Conservation (phyloP, 2,113 vertebrate genomes). For the Tricholaema leucomelas region DNA sequence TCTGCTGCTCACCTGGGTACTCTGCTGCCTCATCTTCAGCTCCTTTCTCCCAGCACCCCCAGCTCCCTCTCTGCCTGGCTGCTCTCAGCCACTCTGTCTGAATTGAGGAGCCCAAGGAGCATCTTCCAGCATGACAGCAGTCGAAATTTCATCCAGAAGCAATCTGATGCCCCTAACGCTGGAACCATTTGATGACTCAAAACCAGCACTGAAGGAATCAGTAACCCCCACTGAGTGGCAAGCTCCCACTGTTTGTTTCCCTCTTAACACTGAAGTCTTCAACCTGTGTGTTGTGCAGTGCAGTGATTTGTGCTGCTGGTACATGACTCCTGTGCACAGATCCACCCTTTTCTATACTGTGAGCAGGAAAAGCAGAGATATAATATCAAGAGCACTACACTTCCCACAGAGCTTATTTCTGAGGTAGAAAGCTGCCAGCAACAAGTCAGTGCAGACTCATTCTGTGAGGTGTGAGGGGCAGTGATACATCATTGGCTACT, state of each 20-base stretch:
- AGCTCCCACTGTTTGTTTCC: not conserved
- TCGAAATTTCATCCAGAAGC: conserved; percentile 53
- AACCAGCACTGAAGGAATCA: conserved; percentile 41
- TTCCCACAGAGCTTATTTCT: not conserved
- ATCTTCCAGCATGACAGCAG: not conserved
- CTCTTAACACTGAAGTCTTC: not conserved
- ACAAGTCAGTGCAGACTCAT: not conserved
- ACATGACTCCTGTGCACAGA: not conserved
- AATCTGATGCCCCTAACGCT: conserved; percentile 15
- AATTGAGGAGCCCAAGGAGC: too few relatives aligned
- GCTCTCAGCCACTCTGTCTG: too few relatives aligned
- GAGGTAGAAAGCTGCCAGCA: not conserved
- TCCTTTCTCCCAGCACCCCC: too few relatives aligned
- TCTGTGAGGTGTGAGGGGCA: conserved; percentile 41
- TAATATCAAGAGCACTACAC: not conserved
- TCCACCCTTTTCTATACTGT: not conserved
- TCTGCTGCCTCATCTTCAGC: too few relatives aligned
- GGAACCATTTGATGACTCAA: not conserved
- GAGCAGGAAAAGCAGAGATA: not conserved
- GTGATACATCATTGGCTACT: not conserved
- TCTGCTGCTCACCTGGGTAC: too few relatives aligned
- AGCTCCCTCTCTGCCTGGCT: too few relatives aligned
- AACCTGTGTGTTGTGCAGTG: not conserved
- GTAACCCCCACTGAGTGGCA: conserved; percentile 7
- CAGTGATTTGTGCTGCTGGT: conserved; percentile 44